Evolutionary conservation across 1,140 invertebrate genomes (phyloP).

Genomic region (Sycobia sp.): DNA sequence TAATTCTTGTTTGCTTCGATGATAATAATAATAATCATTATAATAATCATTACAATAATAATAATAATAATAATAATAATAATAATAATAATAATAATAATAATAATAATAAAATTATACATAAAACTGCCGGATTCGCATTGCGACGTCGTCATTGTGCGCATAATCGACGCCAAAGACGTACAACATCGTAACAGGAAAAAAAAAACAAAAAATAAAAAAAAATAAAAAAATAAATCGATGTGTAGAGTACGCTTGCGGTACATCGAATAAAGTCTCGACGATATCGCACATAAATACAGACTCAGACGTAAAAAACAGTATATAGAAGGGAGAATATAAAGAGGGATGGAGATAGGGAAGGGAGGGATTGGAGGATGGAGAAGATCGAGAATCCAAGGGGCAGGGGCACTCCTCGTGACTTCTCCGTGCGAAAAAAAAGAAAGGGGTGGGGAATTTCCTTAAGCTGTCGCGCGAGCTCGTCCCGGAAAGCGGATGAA

Average conservation of each 20-base stretch:
- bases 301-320: slow-evolving; percentile 34
- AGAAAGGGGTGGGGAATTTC: too few relatives aligned
- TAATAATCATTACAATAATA: too few relatives aligned
- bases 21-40: too few relatives aligned
- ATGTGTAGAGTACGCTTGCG: slow-evolving; percentile 24
- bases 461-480: slow-evolving; percentile 25
- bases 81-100: too few relatives aligned
- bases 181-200: slow-evolving; percentile 24
- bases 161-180: slow-evolving; percentile 25
- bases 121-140: slow-evolving; percentile 20
- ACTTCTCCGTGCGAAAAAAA: slow-evolving; percentile 26
- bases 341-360: not conserved
- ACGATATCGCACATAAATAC: slow-evolving; percentile 34
- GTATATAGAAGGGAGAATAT: not conserved
- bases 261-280: slow-evolving; percentile 23
- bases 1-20: slow-evolving; percentile 43
- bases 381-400: too few relatives aligned
- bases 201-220: slow-evolving; percentile 28
- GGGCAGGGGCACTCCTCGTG: slow-evolving; percentile 21
- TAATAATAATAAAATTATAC: too few relatives aligned
- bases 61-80: too few relatives aligned
- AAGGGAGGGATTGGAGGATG: slow-evolving; percentile 16
- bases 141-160: slow-evolving; percentile 22
- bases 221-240: slow-evolving; percentile 32
- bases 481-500: slow-evolving; percentile 25